Evolutionary conservation across 2,797 vertebrate genomes (phyloP).

Genomic region (Tauraco hartlaubi): DNA sequence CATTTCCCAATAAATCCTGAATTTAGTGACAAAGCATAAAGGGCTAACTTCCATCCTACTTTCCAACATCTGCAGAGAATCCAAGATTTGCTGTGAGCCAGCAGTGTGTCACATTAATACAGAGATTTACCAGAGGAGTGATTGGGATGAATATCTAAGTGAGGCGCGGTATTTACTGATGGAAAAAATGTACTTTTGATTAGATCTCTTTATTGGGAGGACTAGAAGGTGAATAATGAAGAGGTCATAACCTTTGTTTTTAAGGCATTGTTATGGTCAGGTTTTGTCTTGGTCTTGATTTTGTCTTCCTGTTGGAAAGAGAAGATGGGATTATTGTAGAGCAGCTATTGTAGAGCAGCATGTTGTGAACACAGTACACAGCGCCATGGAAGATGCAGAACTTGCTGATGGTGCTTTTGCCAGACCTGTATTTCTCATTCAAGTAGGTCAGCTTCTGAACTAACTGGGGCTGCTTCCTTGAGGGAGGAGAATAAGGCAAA

Average conservation of each 20-base stretch:
- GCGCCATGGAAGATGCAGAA: background rate
- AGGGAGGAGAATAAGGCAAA: background rate
- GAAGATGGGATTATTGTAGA: background rate
- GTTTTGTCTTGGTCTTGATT: background rate
- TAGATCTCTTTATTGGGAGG: background rate
- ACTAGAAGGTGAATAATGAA: background rate
- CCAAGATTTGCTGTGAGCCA: background rate
- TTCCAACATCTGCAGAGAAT: background rate
- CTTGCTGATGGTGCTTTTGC: background rate
- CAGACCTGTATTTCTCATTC: background rate
- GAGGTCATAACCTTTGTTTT: accelerated
- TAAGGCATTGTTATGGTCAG: background rate
- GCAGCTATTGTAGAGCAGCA: background rate
- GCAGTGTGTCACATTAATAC: background rate
- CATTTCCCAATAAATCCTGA: conserved; percentile 21
- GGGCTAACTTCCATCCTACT: background rate
- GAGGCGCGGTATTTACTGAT: background rate
- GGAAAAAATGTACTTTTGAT: background rate
- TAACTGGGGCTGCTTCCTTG: background rate
- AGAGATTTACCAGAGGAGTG: background rate
- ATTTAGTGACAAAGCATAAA: conserved; percentile 8
- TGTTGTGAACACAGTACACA: background rate
- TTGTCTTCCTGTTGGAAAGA: background rate
- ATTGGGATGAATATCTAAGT: background rate
- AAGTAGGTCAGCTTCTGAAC: background rate